Base-by-base conservation (phyloP, 2,797 vertebrate genomes). In the Argya squamiceps region DNA sequence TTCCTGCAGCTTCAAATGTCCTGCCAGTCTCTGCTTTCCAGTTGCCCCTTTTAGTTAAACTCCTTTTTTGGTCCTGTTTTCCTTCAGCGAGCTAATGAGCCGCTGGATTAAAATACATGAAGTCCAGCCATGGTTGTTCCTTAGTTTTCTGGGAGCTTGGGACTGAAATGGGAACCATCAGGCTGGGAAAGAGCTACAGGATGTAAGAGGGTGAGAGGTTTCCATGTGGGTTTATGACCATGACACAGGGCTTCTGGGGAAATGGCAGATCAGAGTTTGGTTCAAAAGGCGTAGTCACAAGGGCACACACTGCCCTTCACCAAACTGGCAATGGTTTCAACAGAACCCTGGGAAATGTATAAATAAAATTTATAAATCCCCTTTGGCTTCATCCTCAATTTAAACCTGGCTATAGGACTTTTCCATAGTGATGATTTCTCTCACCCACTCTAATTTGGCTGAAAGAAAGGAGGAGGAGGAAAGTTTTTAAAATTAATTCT, bases 21-120 rank as follows among this genome's bases (percentile, higher is more conserved):
- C 96, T 96, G 94, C 93, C 93, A 92, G 88, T 84, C 93, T 94
- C 74, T 59, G 67, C 89, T 94, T 95, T 93, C 89, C 95, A 95
- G 93, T 97, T 95, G 96, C 92, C 96, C 96, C 92, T 95, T 96
- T 93, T 88, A 96, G 95, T 93, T 58, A 84, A 96, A 86, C 88
- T 97, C 96, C 96, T 97, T 96, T 96, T 97, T 97, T 97, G 96
- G 96, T 96, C 74, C 94, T 97, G 96, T 96, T 97, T 92, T 95
- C 85, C 89, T 79, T 79, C 94, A 88, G 91, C 1, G 0, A 96
- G 85, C 41, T 86, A 93, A 93, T 1, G 49, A 93, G 85, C 67
- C 87, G 46, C 89, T 84, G 89, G 89, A 93, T 77, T 93, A 70
- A 95, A 97, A 94, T 86, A 94, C 70, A 89, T 52, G 12, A 90